Percentiles rank a stretch among this genome's conserved stretches.
These are phyloP conservation scores for Plagodis pulveraria DNA, from an alignment of 2,888 invertebrate species.

Conservation along the genomic window DNA sequence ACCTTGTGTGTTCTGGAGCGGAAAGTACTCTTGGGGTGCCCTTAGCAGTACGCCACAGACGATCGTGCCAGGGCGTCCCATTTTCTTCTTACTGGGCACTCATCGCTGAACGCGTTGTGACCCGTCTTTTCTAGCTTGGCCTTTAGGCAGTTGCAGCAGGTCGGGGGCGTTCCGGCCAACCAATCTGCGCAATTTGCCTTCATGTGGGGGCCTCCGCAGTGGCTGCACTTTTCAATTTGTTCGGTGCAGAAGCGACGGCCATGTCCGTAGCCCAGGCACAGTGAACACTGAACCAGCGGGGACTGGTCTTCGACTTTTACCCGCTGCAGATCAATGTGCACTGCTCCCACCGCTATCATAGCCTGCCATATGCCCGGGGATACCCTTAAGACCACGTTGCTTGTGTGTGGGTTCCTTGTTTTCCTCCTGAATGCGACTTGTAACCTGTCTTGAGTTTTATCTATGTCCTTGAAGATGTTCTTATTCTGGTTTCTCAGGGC, in stretches of 20 bases:
- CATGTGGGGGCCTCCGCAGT: conserved; percentile 23
- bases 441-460: background rate
- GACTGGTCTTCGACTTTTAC: conserved; percentile 29
- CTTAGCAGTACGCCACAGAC: background rate
- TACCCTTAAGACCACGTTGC: conserved; percentile 12
- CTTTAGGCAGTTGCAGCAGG: background rate
- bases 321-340: conserved; percentile 34
- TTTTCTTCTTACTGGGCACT: conserved; percentile 1
- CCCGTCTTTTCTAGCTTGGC: background rate
- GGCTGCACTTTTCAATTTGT: conserved; percentile 7
- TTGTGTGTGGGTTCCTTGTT: conserved; percentile 5
- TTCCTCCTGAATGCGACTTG: background rate
- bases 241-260: conserved; percentile 13
- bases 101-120: conserved; percentile 7
- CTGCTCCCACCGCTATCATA: conserved; percentile 9
- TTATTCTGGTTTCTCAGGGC: conserved; percentile 11
- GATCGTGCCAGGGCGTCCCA: background rate
- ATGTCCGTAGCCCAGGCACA: conserved; percentile 13
- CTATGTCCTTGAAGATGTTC: background rate
- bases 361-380: conserved; percentile 24
- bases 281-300: conserved; percentile 25
- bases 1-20: background rate
- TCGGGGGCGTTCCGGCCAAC: background rate
- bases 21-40: background rate
- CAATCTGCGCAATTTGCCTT: conserved; percentile 10